A percentile compares a stretch with the other conserved stretches of the same genome.
These are phyloP conservation scores for Apamea anceps DNA, from an alignment of 2,888 invertebrate genomes.

Conservation along the genomic window DNA sequence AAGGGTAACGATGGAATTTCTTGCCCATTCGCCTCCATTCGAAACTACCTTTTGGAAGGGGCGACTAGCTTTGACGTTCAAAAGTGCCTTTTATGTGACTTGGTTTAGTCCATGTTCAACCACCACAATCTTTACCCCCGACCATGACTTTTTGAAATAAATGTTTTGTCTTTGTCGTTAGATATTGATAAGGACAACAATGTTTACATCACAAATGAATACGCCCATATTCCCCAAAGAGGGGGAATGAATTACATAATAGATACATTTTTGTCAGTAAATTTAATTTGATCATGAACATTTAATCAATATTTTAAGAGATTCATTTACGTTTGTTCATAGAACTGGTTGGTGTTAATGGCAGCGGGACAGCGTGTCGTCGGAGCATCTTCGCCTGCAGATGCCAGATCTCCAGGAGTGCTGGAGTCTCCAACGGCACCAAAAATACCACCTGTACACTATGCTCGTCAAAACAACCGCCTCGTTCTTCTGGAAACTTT, in stretches of 20 bases:
- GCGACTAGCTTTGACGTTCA: too few relatives aligned
- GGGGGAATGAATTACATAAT: not conserved
- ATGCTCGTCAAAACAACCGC: constrained; percentile 20
- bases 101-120: too few relatives aligned
- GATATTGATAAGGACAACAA: too few relatives aligned
- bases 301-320: too few relatives aligned
- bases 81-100: too few relatives aligned
- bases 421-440: constrained; percentile 9
- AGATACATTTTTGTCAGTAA: not conserved
- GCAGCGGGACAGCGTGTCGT: constrained; percentile 8
- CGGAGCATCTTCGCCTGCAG: constrained; percentile 30
- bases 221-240: not conserved
- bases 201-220: not conserved
- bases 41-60: too few relatives aligned
- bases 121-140: too few relatives aligned
- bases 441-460: constrained; percentile 19
- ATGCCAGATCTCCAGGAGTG: constrained; percentile 21
- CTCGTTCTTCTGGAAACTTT: constrained; percentile 12
- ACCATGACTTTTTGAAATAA: too few relatives aligned
- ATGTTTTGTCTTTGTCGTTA: too few relatives aligned
- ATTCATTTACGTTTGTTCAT: constrained; percentile 1
- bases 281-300: not conserved
- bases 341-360: constrained; percentile 42
- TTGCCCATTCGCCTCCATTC: too few relatives aligned
- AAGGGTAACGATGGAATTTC: too few relatives aligned